Conservation (phyloP, 1,140 invertebrate genomes). For the Drosophila yakuba region DNA sequence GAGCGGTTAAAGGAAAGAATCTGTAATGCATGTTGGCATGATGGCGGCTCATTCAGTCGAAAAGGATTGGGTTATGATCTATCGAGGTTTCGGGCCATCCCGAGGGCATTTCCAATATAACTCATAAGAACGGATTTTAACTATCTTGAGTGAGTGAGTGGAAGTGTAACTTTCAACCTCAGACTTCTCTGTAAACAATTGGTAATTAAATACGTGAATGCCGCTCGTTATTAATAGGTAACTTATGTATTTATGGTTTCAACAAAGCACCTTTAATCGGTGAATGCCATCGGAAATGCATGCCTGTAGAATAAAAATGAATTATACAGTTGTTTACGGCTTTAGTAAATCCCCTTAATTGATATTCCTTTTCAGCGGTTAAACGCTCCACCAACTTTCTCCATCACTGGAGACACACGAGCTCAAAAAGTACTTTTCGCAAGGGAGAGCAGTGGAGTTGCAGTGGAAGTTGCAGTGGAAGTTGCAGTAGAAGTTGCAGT, state of each 20-base stretch:
- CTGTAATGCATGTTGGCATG: conserved; percentile 18
- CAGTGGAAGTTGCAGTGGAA: background rate
- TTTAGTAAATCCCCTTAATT: background rate
- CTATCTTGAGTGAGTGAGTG: background rate
- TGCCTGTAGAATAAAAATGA: background rate
- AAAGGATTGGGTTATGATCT: conserved; percentile 39
- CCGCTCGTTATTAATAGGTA: too few species aligned
- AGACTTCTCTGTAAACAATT: too few species aligned
- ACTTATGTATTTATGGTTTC: too few species aligned
- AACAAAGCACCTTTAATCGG: too few species aligned
- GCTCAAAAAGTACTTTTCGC: conserved; percentile 12
- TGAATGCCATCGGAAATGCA: too few species aligned
- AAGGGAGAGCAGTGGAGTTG: background rate
- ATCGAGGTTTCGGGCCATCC: background rate
- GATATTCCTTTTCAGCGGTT: background rate
- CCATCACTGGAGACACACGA: background rate
- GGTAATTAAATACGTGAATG: too few species aligned
- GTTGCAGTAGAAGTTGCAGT: too few species aligned
- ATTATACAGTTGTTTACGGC: background rate
- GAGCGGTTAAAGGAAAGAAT: background rate
- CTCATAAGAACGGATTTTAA: conserved; percentile 1
- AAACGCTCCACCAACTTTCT: background rate
- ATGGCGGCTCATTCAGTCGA: conserved; percentile 39
- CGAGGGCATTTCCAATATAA: conserved; percentile 6
- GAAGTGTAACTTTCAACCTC: background rate